A percentile compares a stretch with the other conserved stretches of the same genome.
Evolutionary conservation across 2,113 vertebrate genomes (phyloP).

Genomic region (Loxodonta africana): DNA sequence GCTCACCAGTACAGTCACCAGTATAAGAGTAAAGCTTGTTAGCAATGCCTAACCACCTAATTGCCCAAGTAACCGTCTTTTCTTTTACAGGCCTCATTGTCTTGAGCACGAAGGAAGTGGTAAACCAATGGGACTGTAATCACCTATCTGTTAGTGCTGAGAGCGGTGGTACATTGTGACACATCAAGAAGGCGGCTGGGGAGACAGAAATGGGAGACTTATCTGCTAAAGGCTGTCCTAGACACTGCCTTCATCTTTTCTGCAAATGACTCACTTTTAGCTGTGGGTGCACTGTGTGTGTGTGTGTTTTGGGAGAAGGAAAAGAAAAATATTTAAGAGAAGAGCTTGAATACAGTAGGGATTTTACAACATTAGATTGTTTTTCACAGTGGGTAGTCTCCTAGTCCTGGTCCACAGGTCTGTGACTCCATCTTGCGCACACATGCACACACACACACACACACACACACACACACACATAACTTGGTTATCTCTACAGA

Average conservation of each 20-base stretch:
- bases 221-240: not conserved
- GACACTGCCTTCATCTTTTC: not conserved
- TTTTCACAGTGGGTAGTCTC: not conserved
- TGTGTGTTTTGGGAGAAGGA: not conserved
- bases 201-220: slow-evolving; percentile 63
- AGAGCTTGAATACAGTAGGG: not conserved
- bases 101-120: slow-evolving; percentile 88
- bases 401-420: not conserved
- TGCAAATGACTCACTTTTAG: slow-evolving; percentile 39
- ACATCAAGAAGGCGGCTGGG: slow-evolving; percentile 63
- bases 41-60: slow-evolving; percentile 85
- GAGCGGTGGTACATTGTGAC: slow-evolving; percentile 55
- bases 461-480: not conserved
- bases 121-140: slow-evolving; percentile 83
- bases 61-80: slow-evolving; percentile 89
- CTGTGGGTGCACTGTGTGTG: not conserved
- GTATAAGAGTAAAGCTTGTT: slow-evolving; percentile 67
- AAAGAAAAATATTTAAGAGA: not conserved
- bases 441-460: not conserved
- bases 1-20: slow-evolving; percentile 45
- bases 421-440: not conserved
- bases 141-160: slow-evolving; percentile 74
- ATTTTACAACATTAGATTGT: not conserved
- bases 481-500: not conserved
- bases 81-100: slow-evolving; percentile 81